These are phyloP conservation scores for Laspeyria flexula DNA, from an alignment of 2,888 invertebrate species.

Conservation along the genomic window DNA sequence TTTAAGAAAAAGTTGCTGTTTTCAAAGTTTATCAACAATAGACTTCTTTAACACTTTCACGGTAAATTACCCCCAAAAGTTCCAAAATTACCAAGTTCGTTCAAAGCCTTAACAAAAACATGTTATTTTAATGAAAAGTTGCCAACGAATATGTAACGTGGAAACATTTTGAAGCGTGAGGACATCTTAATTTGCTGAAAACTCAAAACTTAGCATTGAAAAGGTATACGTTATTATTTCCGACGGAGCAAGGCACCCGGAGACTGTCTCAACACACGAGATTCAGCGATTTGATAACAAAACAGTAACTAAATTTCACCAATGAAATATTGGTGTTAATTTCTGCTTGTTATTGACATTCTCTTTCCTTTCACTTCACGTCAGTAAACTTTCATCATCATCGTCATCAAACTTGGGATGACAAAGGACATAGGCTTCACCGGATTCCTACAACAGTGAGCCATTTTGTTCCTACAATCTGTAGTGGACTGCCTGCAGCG, in stretches of 20 bases:
- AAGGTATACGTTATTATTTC: constrained; percentile 46
- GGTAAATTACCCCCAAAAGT: too few species aligned
- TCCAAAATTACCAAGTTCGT: neutral
- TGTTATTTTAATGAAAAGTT: constrained; percentile 12
- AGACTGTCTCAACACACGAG: neutral
- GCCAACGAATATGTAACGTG: constrained; percentile 12
- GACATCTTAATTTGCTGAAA: constrained; percentile 41
- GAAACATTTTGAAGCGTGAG: constrained; percentile 12
- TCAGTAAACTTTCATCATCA: too few species aligned
- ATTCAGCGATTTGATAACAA: constrained; percentile 2
- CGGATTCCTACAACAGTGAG: too few species aligned
- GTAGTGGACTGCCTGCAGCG: too few species aligned
- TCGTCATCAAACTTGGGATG: too few species aligned
- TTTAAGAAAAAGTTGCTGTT: neutral
- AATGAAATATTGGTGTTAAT: too few species aligned
- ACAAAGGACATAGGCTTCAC: too few species aligned
- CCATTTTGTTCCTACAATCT: too few species aligned
- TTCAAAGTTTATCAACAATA: neutral
- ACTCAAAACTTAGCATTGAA: constrained; percentile 41
- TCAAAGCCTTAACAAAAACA: constrained; percentile 9
- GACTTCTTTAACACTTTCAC: neutral
- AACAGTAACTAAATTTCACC: neutral
- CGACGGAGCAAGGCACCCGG: constrained; percentile 19
- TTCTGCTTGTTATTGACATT: too few species aligned
- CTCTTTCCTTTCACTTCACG: too few species aligned